Evolutionary conservation across 1,140 invertebrate genomes (phyloP), one percentile per base, ranked within the genome.

Genomic region (Zaprionus tsacasi): DNA sequence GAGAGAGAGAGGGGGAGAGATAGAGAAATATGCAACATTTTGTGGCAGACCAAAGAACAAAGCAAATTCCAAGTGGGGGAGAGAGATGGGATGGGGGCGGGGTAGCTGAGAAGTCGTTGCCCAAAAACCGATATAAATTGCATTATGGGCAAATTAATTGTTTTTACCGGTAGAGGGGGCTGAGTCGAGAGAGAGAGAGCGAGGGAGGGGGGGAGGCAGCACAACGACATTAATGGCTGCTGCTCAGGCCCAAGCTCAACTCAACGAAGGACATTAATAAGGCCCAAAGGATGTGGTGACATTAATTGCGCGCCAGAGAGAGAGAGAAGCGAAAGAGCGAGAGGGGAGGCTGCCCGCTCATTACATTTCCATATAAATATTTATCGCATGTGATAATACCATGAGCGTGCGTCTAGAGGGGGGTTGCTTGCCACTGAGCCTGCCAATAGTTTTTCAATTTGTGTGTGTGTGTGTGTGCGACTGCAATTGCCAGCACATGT

Each of bases 361-460:
- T 89, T 87, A 87, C 83, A 87, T 87, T 87, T 87, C 83, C 83
- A 87, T 87, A 87, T 87, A 87, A 87, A 87, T 87, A 87, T 87
- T 87, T 89, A 88, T 88, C 80, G 85, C 85, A 70, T 88, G 83
- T 81, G 83, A 88, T 89, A 88, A 88, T 88, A 74, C 83, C 70
- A 59, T 58, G 55, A 67, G 50, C 25, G 27, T 17, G 27, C 15
- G 58, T 13, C 6, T n/a, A 59, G n/a, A 25, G 33, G 11, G 55
- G 55, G 15, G 43, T 15, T 2, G 21, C 10, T 35, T 8, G 17
- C 35, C 30, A 33, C 11, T 48, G 45, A 33, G 40, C 30, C 59
- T 74, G 77, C 67, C 83, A 83, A 88, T 88, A 88, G 83, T 88
- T 88, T 88, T 88, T 88, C 83, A 88, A 88, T 88, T 88, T 83